Evolutionary conservation across 2,888 invertebrate species (phyloP), one percentile per base, ranked within the genome.

Genomic region (Chironomus riparius): DNA sequence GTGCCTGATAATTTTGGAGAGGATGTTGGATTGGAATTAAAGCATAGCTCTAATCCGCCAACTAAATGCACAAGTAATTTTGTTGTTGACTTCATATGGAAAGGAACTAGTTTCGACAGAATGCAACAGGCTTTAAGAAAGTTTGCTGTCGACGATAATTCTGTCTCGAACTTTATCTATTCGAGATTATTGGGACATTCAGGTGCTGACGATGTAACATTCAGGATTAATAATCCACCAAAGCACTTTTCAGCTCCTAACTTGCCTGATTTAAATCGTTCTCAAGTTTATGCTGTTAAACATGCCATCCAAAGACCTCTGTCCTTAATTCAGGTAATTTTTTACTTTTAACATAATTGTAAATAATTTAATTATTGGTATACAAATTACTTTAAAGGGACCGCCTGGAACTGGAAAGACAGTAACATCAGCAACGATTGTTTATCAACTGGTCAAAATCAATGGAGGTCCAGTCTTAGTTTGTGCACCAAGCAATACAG

Each of bases 61-160:
- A 91, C 92, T 0, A 97, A 98, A 79, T 95, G 95, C 83, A 93
- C 93, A 70, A 94, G 94, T 79, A 97, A 96, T 85, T 99, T 98
- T 85, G 95, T 96, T 0, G 96, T 98, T 4, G 98, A 99, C 84
- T 99, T 98, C 83, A 98, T 98, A 72, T 98, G 98, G 98, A 98
- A 98, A 84, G 96, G 97, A 78, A 98, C 98, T 0, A 96, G 96
- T 28, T 98, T 98, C 84, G 98, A 98, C 84, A 90, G 97, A 80
- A 99, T 99, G 98, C 95, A 97, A 82, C 87, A 94, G 72, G 97
- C 98, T 0, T 85, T 99, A 77, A 90, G 94, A 75, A 95, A 95
- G 83, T 98, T 99, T 84, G 97, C 98, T 1, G 94, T 97, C 62
- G 98, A 98, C 82, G 97, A 98, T 80, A 91, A 92, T 1, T 97